Base-by-base conservation (phyloP, 2,888 invertebrate species). In the Polydrusus tereticollis region DNA sequence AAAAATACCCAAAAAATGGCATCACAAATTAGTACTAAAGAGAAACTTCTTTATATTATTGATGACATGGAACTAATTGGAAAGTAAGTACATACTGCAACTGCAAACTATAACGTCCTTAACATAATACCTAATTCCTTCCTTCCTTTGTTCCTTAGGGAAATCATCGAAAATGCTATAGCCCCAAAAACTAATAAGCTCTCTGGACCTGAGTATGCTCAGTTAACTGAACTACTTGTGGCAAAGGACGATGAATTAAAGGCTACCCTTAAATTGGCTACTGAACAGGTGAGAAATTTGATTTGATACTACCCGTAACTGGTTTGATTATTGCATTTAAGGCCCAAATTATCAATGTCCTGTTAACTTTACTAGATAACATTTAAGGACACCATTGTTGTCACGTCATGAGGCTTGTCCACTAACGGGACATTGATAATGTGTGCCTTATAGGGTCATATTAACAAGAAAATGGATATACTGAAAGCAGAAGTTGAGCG, bases 161-260 rank as follows among this genome's bases (percentile, higher is more conserved):
- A 98, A 87, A 88, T 98, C 75, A 94, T 98, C 77, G 98, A 98
- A 86, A 95, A 96, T 78, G 93, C 95, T n/a, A 93, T 95, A 80
- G 93, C 94, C 8, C 94, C 94, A 1, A 97, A 97, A 80, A 92
- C 91, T 78, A 92, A 92, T 79, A 96, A 93, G 83, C 86, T 93
- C 64, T 93, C 94, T 0, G 92, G 92, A n/a, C 88, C 90, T 0
- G 96, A 96, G 79, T 93, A 96, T 80, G 89, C 92, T 3, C 94
- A 95, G 80, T 86, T 98, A 43, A 94, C 97, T 33, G 96, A 97
- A 80, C 87, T 98, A 55, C 87, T 98, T 8, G 91, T 98, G 1
- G 89, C 92, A 1, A 98, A 97, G 86, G 96, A 98, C 83, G 91
- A 92, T 26, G 97, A 97, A 85, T 87, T 98, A 23, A 95, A 96